Evolutionary conservation across 2,888 invertebrate genomes (phyloP).

Genomic region (Penaeus monodon): DNA sequence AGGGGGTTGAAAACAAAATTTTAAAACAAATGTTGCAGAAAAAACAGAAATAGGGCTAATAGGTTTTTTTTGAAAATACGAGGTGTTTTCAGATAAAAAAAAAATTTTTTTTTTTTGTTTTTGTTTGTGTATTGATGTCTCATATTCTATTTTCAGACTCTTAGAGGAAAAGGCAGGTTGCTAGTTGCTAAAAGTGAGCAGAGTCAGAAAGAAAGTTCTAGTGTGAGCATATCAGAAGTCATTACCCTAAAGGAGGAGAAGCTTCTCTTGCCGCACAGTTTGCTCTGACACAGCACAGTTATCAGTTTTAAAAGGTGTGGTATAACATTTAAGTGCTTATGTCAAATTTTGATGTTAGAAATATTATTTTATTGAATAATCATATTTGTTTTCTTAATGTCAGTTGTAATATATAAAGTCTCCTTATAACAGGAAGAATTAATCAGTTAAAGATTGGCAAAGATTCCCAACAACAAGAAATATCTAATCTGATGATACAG

Average conservation of each 20-base stretch:
- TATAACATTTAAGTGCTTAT: neutral
- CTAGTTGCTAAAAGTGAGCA: slow-evolving; percentile 15
- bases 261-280: slow-evolving; percentile 3
- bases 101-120: too few species aligned
- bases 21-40: slow-evolving; percentile 32
- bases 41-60: slow-evolving; percentile 22
- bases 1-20: slow-evolving; percentile 2
- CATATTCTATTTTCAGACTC: slow-evolving; percentile 9
- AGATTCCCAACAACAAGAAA: slow-evolving; percentile 18
- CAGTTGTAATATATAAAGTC: too few species aligned
- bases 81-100: too few species aligned
- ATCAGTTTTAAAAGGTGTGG: slow-evolving; percentile 5
- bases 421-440: slow-evolving; percentile 22
- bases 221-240: slow-evolving; percentile 18
- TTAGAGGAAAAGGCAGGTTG: slow-evolving; percentile 34
- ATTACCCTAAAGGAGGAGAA: slow-evolving; percentile 24
- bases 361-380: neutral
- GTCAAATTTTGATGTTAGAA: neutral
- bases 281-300: slow-evolving; percentile 5
- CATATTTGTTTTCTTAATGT: too few species aligned
- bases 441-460: neutral
- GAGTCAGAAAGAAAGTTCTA: neutral
- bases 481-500: slow-evolving; percentile 2
- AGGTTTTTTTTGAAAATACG: neutral
- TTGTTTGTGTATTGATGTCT: neutral